Base-by-base conservation (phyloP, 2,888 invertebrate species). In the Pollenia angustigena region DNA sequence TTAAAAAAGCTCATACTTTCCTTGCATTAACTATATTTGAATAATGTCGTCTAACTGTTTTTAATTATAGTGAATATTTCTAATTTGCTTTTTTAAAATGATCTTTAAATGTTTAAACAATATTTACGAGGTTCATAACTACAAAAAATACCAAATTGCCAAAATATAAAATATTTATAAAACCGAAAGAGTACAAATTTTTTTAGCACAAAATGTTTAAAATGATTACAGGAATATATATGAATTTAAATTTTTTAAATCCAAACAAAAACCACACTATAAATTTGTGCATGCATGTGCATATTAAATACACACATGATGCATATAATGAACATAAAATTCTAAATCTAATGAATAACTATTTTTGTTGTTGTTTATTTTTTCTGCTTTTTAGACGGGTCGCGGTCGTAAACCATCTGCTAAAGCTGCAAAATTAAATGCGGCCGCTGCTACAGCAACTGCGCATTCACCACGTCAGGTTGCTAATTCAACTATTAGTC, bases 361-460 rank as follows among this genome's bases (percentile, higher is more conserved):
- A 71, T 74, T 78, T 16, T 66, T 81, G 42, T 80, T 83, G 44
- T 60, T 84, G 48, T 76, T 81, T 44, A 48, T 52, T 84, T 74
- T 48, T 18, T 69, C 64, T 81, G 74, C 44, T 50, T 90, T 89
- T 42, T 88, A 92, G 92, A 90, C 92, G 90, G 74, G 80, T 66
- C 92, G 92, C 89, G 91, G 92, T 89, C 93, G 92, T 78, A 92
- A 92, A 84, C 87, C 90, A 89, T 90, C 91, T 88, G 91, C 92
- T 89, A 92, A 92, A 90, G 90, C 92, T 89, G 92, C 90, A 85
- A 92, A 92, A 90, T 90, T 92, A 89, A 93, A 91, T 91, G 91
- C 92, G 87, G 88, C 89, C 88, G 89, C 89, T 85, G 89, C 90
- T 84, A 89, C 89, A 85, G 90, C 92, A 88, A 89, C 91, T 89